Evolutionary conservation across 2,797 vertebrate species (phyloP).

Genomic region (Acanthornis magna): DNA sequence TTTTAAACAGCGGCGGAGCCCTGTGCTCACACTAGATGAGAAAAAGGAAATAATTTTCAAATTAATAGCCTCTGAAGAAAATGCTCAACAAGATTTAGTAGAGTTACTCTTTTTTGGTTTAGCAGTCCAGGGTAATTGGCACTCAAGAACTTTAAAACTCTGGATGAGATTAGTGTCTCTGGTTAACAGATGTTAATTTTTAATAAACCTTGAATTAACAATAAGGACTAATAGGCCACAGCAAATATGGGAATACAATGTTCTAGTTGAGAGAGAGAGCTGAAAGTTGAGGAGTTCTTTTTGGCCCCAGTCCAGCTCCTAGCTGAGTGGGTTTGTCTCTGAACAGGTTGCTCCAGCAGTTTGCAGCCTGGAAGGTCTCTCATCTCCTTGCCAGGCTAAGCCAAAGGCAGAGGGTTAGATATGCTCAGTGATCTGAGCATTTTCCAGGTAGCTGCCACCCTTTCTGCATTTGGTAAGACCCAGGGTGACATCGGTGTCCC

Average conservation of each 20-base stretch:
- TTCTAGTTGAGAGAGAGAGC: background rate
- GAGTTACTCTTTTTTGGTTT: background rate
- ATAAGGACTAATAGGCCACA: background rate
- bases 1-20: background rate
- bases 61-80: background rate
- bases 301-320: background rate
- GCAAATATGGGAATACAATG: background rate
- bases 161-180: background rate
- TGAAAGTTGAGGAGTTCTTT: background rate
- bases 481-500: background rate
- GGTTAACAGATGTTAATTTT: conserved; percentile 5
- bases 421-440: background rate
- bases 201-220: background rate
- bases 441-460: background rate
- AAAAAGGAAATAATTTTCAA: conserved; percentile 6
- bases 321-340: background rate
- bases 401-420: background rate
- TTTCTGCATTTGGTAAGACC: background rate
- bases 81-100: background rate
- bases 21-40: background rate
- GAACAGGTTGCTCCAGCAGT: background rate
- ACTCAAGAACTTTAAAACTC: background rate
- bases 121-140: background rate
- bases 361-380: background rate
- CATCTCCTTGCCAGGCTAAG: background rate